These are phyloP conservation scores for Nomada lathburiana DNA, from an alignment of 2,888 invertebrate genomes.

Conservation along the genomic window DNA sequence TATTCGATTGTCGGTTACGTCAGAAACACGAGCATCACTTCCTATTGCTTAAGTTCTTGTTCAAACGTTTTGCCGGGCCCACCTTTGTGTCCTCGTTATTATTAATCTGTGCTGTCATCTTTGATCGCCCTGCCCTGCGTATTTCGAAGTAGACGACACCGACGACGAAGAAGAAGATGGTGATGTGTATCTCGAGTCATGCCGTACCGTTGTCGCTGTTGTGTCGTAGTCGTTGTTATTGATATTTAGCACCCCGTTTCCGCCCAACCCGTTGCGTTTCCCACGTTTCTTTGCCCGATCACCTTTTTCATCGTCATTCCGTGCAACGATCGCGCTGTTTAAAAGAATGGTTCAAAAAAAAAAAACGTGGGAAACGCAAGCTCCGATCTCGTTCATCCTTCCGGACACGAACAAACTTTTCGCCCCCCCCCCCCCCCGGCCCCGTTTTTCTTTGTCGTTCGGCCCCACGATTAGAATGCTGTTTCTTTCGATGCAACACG, in stretches of 20 bases:
- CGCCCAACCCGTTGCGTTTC: constrained; percentile 6
- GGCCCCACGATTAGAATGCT: constrained; percentile 20
- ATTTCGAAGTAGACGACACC: constrained; percentile 28
- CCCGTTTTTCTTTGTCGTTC: constrained; percentile 19
- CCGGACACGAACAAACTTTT: constrained; percentile 8
- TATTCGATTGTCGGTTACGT: neutral
- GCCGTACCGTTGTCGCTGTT: constrained; percentile 57
- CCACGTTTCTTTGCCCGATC: neutral
- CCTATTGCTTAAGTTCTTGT: no score
- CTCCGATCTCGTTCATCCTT: constrained; percentile 11
- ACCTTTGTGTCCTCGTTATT: neutral
- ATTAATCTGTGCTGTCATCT: neutral
- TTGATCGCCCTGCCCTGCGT: neutral
- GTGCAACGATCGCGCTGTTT: neutral
- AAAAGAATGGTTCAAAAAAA: neutral
- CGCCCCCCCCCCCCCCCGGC: neutral
- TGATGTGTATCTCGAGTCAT: constrained; percentile 50
- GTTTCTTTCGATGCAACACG: constrained; percentile 1
- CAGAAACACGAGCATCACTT: neutral
- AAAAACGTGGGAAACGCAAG: constrained; percentile 28
- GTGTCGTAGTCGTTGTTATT: constrained; percentile 64
- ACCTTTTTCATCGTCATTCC: neutral
- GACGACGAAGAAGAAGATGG: constrained; percentile 57
- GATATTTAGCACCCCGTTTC: constrained; percentile 19
- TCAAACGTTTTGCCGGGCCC: no score